phyloP scores from a whole-genome alignment of 1,140 invertebrate genomes.

The Nasonia giraulti region DNA sequence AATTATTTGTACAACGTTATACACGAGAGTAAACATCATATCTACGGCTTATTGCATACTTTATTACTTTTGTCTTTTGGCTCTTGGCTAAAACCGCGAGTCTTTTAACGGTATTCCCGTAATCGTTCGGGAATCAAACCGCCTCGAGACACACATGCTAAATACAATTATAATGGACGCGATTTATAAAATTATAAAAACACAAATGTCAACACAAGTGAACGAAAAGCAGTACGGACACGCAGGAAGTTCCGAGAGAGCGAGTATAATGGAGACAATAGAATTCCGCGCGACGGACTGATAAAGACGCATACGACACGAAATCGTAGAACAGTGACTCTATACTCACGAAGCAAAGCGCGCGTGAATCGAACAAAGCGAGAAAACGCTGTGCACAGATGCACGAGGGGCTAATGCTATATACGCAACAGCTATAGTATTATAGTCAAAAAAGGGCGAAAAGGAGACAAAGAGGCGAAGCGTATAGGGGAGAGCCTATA shows the following conservation, averaged over 20 bases:
- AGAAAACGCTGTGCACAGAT: neutral
- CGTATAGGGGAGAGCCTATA: no score
- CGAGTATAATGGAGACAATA: neutral
- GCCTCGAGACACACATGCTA: neutral
- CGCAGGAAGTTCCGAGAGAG: neutral
- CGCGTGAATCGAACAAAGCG: neutral
- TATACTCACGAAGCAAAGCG: neutral
- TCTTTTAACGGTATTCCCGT: neutral
- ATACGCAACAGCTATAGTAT: neutral
- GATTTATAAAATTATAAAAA: neutral
- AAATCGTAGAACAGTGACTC: neutral
- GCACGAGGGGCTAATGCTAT: neutral
- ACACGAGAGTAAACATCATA: no score
- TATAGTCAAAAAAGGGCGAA: neutral
- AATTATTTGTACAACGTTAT: no score
- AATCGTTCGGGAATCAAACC: neutral
- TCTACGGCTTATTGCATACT: neutral
- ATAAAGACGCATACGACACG: neutral
- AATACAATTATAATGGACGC: neutral
- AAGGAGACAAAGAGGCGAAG: neutral
- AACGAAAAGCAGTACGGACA: neutral
- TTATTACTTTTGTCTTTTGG: neutral
- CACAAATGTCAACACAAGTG: neutral
- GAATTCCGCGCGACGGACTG: neutral
- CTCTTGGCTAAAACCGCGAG: neutral